phyloP scores from a whole-genome alignment of 2,797 vertebrate genomes.

The Parauchenoglanis punctatus region DNA sequence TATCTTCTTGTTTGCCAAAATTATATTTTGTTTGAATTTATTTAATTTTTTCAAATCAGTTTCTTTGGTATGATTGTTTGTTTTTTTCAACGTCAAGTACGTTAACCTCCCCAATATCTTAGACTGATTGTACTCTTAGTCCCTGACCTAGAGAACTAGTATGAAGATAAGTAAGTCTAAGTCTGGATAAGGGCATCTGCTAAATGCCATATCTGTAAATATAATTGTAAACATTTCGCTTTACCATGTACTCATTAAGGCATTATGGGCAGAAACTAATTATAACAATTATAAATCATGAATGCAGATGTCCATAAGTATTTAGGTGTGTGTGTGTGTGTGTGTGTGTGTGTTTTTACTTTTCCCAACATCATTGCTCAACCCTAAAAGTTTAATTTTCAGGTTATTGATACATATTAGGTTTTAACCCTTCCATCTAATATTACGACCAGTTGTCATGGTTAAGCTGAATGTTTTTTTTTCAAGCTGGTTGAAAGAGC shows the following conservation, averaged over 20 bases:
- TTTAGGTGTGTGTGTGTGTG: not conserved
- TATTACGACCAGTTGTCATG: not conserved
- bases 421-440: not conserved
- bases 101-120: not conserved
- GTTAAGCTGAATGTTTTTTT: slow-evolving; percentile 51
- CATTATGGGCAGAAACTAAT: not conserved
- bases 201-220: not conserved
- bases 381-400: not conserved
- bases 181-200: not conserved
- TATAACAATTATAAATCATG: not conserved
- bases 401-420: not conserved
- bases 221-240: not conserved
- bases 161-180: not conserved
- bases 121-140: not conserved
- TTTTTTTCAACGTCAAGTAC: not conserved
- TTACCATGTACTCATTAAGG: not conserved
- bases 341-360: not conserved
- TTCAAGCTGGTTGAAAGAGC: slow-evolving; percentile 15
- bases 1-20: not conserved
- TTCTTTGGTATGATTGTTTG: not conserved
- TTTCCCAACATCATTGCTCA: not conserved
- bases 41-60: not conserved
- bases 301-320: not conserved
- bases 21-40: not conserved
- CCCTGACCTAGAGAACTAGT: not conserved